These are phyloP conservation scores for Ylistrum balloti DNA, from an alignment of 1,140 invertebrate genomes.

Conservation along the genomic window DNA sequence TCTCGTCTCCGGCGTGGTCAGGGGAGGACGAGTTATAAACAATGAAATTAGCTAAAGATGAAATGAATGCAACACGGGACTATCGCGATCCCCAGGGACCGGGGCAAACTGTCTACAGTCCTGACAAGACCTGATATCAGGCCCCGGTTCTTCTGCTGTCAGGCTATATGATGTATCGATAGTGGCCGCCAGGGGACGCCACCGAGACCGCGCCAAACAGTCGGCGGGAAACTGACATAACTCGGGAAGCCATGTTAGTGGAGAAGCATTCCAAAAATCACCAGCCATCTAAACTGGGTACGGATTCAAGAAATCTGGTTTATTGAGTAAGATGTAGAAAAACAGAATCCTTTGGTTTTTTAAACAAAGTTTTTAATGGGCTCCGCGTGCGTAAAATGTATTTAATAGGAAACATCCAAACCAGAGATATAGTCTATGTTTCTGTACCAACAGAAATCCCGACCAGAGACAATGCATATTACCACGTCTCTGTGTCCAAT, in stretches of 20 bases:
- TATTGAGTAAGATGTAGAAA: no score
- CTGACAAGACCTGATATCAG: conserved; percentile 37
- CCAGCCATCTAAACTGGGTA: no score
- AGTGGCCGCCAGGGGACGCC: conserved; percentile 9
- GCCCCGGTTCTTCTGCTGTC: not conserved
- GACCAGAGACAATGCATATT: no score
- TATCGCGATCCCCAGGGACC: not conserved
- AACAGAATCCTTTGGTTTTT: no score
- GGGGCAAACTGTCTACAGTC: conserved; percentile 24
- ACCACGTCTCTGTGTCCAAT: no score
- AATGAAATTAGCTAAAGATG: conserved; percentile 40
- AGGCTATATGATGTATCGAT: conserved; percentile 33
- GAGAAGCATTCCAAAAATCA: no score
- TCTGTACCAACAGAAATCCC: no score
- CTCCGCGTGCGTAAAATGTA: no score
- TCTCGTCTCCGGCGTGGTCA: conserved; percentile 13
- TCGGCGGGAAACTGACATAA: conserved; percentile 37
- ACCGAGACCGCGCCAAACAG: not conserved
- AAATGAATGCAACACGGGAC: conserved; percentile 38
- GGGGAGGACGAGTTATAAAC: conserved; percentile 29
- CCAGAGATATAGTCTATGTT: no score
- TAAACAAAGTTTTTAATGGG: no score
- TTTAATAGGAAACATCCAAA: no score
- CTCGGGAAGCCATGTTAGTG: not conserved
- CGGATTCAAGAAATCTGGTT: no score